phyloP scores from a whole-genome alignment of 2,888 invertebrate species.

The Noctua janthina region DNA sequence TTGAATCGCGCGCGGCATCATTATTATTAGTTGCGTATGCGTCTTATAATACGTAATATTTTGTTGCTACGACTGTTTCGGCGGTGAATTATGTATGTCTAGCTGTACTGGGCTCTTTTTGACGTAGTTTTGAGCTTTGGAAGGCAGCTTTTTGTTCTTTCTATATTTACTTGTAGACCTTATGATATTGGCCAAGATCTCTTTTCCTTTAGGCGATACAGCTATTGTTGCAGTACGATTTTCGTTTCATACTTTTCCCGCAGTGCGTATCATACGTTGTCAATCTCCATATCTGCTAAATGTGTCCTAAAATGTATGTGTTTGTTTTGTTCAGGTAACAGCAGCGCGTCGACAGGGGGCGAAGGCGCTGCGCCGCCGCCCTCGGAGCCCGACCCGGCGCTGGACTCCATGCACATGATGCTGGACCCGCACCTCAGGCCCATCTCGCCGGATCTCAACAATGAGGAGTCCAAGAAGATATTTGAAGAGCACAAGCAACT shows the following conservation, averaged over 20 bases:
- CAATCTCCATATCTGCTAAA: neutral
- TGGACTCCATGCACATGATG: constrained; percentile 94
- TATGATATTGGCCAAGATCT: constrained; percentile 38
- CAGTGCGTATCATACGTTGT: neutral
- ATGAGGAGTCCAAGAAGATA: constrained; percentile 95
- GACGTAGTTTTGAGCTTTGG: constrained; percentile 39
- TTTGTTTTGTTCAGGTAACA: constrained; percentile 82
- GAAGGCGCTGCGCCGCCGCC: constrained; percentile 81
- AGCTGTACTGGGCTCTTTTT: constrained; percentile 32
- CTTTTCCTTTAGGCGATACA: constrained; percentile 17
- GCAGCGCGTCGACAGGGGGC: constrained; percentile 81
- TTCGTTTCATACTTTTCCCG: neutral
- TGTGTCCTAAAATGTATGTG: constrained; percentile 19
- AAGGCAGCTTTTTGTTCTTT: constrained; percentile 44
- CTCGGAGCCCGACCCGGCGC: constrained; percentile 89
- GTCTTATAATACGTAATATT: constrained; percentile 66
- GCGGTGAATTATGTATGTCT: constrained; percentile 47
- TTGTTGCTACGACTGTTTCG: constrained; percentile 59
- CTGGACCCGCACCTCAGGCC: constrained; percentile 96
- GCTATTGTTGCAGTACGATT: constrained; percentile 21
- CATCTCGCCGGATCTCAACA: constrained; percentile 94
- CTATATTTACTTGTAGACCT: constrained; percentile 46
- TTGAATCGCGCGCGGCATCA: constrained; percentile 68
- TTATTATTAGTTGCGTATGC: constrained; percentile 71
- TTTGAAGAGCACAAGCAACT: constrained; percentile 97